Conservation (phyloP, 2,797 vertebrate species). For the Spheniscus humboldti region DNA sequence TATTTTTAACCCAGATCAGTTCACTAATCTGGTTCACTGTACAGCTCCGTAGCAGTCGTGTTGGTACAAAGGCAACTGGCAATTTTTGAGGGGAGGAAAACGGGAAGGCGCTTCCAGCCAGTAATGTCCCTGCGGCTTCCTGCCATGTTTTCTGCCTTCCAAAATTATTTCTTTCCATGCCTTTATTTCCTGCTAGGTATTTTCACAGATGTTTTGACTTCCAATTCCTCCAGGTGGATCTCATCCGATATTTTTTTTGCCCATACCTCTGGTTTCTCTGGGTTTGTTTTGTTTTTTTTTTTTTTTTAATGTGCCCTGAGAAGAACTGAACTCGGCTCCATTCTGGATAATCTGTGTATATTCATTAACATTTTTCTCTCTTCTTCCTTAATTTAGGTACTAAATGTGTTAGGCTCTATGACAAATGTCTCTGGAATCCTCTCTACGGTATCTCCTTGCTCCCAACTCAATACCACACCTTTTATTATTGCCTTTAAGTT, state of each 20-base stretch:
- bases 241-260: background rate
- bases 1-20: background rate
- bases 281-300: background rate
- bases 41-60: background rate
- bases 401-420: background rate
- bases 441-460: background rate
- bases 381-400: background rate
- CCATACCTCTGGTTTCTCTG: background rate
- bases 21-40: background rate
- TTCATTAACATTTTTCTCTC: background rate
- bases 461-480: background rate
- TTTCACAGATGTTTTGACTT: background rate
- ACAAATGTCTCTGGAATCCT: background rate
- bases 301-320: background rate
- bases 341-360: background rate
- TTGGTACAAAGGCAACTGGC: background rate
- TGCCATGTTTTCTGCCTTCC: background rate
- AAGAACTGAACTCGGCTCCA: fast-evolving
- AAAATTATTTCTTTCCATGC: background rate
- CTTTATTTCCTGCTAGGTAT: background rate
- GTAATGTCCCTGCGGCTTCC: background rate
- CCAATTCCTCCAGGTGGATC: background rate
- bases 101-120: background rate
- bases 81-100: background rate
- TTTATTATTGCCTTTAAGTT: background rate